A percentile compares a stretch with the other conserved stretches of the same genome.
These are phyloP conservation scores for Papilio demoleus DNA, from an alignment of 2,888 invertebrate genomes.

Conservation along the genomic window DNA sequence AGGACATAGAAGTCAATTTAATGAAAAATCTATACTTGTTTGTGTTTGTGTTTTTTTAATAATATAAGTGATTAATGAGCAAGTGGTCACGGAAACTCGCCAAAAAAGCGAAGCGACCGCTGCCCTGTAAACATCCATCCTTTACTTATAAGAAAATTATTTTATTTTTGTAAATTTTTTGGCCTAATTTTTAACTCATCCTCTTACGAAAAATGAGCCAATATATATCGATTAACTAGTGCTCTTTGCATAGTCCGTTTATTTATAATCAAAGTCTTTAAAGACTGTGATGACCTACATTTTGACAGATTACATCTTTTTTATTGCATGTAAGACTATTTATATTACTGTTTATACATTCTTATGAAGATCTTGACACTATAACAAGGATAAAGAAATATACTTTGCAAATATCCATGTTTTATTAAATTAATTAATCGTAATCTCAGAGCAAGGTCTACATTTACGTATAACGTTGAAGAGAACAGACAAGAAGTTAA, in stretches of 20 bases:
- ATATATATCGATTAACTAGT: too few species aligned
- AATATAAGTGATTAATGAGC: too few species aligned
- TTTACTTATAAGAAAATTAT: too few species aligned
- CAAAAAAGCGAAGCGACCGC: too few species aligned
- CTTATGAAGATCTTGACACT: constrained; percentile 18
- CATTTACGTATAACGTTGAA: not conserved
- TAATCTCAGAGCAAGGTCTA: not conserved
- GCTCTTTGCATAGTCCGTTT: not conserved
- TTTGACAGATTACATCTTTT: constrained; percentile 31
- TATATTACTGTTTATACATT: constrained; percentile 16
- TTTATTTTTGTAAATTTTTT: too few species aligned
- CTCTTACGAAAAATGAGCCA: too few species aligned
- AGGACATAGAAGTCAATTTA: not conserved
- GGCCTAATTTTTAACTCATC: too few species aligned
- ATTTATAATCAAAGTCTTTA: not conserved
- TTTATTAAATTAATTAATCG: constrained; percentile 17
- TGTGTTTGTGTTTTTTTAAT: not conserved
- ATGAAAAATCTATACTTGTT: not conserved
- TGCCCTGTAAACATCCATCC: too few species aligned
- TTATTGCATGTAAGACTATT: constrained; percentile 17
- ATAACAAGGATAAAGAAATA: constrained; percentile 19
- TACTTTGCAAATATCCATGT: not conserved
- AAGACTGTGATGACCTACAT: constrained; percentile 29
- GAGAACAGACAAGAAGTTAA: not conserved
- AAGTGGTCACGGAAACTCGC: too few species aligned